A percentile compares a stretch with the other conserved stretches of the same genome.
Conservation (phyloP, 2,797 vertebrate genomes). For the Ctenopoma multispine region DNA sequence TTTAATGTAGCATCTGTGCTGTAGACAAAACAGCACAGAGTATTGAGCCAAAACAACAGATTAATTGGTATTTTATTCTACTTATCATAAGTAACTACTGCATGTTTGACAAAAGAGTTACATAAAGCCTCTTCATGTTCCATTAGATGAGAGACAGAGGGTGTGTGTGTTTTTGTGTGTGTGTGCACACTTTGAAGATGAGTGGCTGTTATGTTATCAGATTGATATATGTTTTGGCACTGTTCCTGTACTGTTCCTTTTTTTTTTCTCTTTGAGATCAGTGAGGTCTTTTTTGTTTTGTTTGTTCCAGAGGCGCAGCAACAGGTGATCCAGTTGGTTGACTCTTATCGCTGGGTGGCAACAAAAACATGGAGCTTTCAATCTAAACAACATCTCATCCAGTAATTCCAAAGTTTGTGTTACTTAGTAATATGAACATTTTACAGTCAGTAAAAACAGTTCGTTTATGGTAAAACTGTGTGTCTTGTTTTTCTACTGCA, state of each 20-base stretch:
- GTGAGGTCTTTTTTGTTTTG: background rate
- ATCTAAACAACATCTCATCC: too few species aligned
- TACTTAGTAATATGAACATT: background rate
- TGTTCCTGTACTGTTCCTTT: background rate
- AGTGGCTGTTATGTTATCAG: background rate
- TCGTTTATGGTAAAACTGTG: background rate
- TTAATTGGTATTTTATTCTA: too few species aligned
- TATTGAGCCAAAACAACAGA: too few species aligned
- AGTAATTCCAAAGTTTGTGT: background rate
- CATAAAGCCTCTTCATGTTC: too few species aligned
- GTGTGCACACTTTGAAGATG: background rate
- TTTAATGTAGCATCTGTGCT: too few species aligned
- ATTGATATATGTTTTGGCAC: background rate
- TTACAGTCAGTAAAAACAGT: background rate
- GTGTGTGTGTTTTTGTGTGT: background rate
- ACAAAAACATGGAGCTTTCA: too few species aligned
- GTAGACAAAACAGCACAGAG: too few species aligned
- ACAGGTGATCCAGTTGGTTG: background rate
- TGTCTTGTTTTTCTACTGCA: too few species aligned
- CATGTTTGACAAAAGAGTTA: too few species aligned
- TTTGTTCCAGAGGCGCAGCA: background rate
- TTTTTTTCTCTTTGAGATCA: background rate
- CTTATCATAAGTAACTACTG: too few species aligned
- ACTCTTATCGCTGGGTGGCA: too few species aligned
- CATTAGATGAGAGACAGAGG: background rate